Conservation (phyloP, 2,797 vertebrate genomes). For the Cryptoblepharus egeriae region DNA sequence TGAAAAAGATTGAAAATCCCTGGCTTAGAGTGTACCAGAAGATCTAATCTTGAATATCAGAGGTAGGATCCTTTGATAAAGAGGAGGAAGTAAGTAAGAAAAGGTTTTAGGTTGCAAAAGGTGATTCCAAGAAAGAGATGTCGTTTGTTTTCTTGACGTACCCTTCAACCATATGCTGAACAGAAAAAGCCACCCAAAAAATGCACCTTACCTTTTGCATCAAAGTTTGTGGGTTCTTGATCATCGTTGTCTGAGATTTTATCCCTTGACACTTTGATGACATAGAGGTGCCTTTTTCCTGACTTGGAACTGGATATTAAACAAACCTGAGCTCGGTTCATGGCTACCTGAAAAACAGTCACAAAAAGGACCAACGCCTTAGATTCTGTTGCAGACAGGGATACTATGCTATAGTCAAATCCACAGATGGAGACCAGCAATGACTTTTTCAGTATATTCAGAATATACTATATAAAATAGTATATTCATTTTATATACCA, state of each 20-base stretch:
- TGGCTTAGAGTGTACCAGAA: neutral
- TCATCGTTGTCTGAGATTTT: constrained; percentile 86
- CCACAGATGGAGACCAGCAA: neutral
- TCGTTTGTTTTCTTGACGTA: too few relatives aligned
- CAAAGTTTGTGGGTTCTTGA: constrained; percentile 91
- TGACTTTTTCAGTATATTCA: too few relatives aligned
- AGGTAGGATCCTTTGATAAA: neutral
- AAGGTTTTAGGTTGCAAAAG: too few relatives aligned
- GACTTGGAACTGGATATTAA: constrained; percentile 86
- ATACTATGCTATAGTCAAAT: neutral
- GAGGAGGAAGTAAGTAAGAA: neutral
- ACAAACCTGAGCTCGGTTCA: constrained; percentile 94
- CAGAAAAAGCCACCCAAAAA: too few relatives aligned
- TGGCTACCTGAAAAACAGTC: constrained; percentile 86
- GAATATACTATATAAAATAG: too few relatives aligned
- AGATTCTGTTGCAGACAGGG: constrained; percentile 34
- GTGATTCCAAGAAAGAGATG: neutral
- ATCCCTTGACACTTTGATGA: constrained; percentile 87
- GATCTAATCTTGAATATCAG: neutral
- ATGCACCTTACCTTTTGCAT: constrained; percentile 88
- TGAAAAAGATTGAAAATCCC: too few relatives aligned
- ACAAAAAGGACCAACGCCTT: constrained; percentile 36
- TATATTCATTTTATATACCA: too few relatives aligned
- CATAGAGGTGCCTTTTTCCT: constrained; percentile 86
- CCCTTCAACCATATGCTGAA: too few relatives aligned